phyloP scores from a whole-genome alignment of 2,113 vertebrate species.

The Caranx ignobilis region DNA sequence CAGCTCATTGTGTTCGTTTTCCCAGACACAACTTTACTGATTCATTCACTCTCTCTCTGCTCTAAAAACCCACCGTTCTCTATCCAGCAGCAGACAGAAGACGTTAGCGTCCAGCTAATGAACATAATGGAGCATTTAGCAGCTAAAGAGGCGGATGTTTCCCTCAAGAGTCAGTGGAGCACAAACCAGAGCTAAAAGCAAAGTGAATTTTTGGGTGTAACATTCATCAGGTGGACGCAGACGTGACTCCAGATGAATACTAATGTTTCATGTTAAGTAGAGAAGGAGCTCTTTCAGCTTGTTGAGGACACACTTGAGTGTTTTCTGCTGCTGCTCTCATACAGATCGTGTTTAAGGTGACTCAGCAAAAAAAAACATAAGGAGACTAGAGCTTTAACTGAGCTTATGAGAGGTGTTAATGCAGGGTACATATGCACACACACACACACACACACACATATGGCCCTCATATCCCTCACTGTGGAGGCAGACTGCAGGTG shows the following conservation, averaged over 20 bases:
- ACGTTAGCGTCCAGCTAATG: no score
- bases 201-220: no score
- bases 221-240: no score
- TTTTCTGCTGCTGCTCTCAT: neutral
- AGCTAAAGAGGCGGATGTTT: neutral
- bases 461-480: neutral
- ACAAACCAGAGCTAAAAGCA: neutral
- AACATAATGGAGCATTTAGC: no score
- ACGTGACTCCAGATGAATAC: no score
- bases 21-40: neutral
- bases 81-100: no score
- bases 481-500: neutral
- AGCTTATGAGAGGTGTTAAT: constrained; percentile 15
- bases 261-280: no score
- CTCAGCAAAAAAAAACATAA: constrained; percentile 9
- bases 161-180: neutral
- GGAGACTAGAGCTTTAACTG: neutral
- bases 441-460: neutral
- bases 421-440: neutral
- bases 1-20: neutral
- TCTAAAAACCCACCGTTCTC: no score
- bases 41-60: neutral
- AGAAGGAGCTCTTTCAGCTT: no score
- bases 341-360: neutral
- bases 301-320: no score